Evolutionary conservation across 1,140 invertebrate genomes (phyloP).

Genomic region (Tetramorium simillimum): DNA sequence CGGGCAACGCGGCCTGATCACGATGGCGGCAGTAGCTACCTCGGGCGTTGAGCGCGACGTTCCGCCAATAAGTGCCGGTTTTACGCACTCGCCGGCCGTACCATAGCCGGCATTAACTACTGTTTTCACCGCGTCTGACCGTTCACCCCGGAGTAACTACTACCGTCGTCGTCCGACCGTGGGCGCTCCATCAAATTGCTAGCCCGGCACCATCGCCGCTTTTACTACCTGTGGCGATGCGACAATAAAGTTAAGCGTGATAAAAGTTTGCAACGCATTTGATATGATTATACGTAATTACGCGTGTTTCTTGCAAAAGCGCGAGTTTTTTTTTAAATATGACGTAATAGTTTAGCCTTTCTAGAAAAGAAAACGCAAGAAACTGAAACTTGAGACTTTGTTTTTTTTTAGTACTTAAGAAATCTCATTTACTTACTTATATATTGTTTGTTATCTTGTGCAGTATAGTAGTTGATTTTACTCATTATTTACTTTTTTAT

Average conservation of each 20-base stretch:
- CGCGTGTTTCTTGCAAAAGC: not conserved
- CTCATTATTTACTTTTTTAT: conserved; percentile 3
- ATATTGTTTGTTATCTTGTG: not conserved
- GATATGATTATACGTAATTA: not conserved
- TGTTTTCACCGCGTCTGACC: conserved; percentile 16
- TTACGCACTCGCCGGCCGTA: conserved; percentile 5
- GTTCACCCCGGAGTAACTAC: conserved; percentile 4
- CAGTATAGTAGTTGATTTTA: not conserved
- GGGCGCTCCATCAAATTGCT: not conserved
- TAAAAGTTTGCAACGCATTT: not conserved
- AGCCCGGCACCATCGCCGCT: not conserved
- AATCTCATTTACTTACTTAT: not conserved
- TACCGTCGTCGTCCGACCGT: not conserved
- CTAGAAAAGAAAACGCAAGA: not conserved
- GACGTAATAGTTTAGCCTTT: not conserved
- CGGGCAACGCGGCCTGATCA: conserved; percentile 15
- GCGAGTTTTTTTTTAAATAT: too few species aligned
- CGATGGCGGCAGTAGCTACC: conserved; percentile 12
- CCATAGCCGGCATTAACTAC: not conserved
- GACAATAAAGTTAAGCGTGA: not conserved
- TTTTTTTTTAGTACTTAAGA: not conserved
- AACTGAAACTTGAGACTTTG: not conserved
- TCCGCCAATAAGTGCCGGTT: conserved; percentile 26
- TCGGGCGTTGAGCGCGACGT: not conserved
- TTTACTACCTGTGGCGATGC: not conserved